A percentile compares a stretch with the other conserved stretches of the same genome.
These are phyloP conservation scores for Nephila pilipes DNA, from an alignment of 1,140 invertebrate genomes.

Conservation along the genomic window DNA sequence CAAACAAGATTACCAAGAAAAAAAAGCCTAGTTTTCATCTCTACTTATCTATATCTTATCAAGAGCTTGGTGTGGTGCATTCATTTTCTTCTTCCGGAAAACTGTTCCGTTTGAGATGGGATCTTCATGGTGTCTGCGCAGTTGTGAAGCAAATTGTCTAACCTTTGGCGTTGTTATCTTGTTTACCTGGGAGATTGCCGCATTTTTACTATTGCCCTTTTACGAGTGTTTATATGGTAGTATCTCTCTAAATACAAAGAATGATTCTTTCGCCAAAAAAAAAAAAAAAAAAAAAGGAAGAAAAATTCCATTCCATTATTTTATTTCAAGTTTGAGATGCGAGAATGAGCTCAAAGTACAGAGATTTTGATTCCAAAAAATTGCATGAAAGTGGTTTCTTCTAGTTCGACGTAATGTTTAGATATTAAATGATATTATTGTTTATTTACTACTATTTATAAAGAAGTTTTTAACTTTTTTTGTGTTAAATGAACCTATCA, in stretches of 20 bases:
- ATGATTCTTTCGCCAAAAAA: no score
- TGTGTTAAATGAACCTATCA: no score
- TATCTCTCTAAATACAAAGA: no score
- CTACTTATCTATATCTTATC: background rate
- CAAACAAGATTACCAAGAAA: conserved; percentile 31
- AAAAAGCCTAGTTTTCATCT: background rate
- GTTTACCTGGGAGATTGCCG: background rate
- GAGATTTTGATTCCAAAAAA: background rate
- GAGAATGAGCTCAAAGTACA: background rate
- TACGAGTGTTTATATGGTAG: background rate
- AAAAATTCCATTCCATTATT: background rate
- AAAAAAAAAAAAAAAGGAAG: background rate
- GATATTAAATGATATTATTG: no score
- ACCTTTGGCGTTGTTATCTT: conserved; percentile 1
- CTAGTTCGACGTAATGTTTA: no score
- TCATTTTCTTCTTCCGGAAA: background rate
- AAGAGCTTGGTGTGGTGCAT: background rate
- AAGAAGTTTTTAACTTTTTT: no score
- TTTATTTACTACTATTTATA: no score
- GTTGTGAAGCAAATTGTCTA: background rate
- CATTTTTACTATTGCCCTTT: background rate
- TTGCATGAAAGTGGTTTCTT: background rate
- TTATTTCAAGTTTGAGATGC: background rate
- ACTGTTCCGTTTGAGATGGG: background rate
- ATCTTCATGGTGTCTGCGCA: conserved; percentile 16